These are phyloP conservation scores for Labrus mixtus DNA, from an alignment of 2,113 vertebrate species.

Conservation along the genomic window DNA sequence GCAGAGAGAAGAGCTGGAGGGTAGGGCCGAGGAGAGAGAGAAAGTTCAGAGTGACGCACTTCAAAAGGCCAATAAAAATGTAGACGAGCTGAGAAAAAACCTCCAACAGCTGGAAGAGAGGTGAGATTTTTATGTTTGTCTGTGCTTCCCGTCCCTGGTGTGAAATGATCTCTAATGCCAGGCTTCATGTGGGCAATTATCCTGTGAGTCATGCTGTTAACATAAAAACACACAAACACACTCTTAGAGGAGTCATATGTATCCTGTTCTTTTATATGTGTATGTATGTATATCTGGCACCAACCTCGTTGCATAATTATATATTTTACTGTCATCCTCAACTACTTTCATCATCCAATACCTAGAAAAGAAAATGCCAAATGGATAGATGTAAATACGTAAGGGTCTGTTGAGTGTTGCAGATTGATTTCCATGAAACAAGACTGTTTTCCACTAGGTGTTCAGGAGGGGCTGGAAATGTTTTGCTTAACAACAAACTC, in stretches of 20 bases:
- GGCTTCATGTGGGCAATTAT: conserved; percentile 64
- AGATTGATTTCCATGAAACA: neutral
- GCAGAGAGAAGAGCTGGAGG: conserved; percentile 51
- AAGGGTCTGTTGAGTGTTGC: no score
- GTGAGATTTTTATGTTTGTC: conserved; percentile 65
- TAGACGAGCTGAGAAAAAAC: conserved; percentile 68
- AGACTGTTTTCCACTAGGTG: conserved; percentile 2
- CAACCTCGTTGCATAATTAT: conserved; percentile 24
- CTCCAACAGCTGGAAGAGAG: conserved; percentile 70
- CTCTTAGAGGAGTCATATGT: conserved; percentile 26
- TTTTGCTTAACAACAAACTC: conserved; percentile 12
- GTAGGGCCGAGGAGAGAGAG: conserved; percentile 40
- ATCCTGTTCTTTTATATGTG: conserved; percentile 7
- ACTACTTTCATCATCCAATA: neutral
- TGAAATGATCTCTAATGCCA: conserved; percentile 62
- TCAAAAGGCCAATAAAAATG: conserved; percentile 64
- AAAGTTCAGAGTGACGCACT: conserved; percentile 59
- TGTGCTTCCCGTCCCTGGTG: conserved; percentile 47
- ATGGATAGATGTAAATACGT: neutral
- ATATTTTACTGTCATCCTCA: conserved; percentile 5
- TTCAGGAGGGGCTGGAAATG: neutral
- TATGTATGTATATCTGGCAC: conserved; percentile 13
- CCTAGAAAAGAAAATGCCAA: neutral
- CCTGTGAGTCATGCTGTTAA: conserved; percentile 63
- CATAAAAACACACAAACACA: conserved; percentile 53